Percentiles rank a stretch among this genome's conserved stretches.
Conservation (phyloP, 2,888 invertebrate genomes). For the Apamea monoglypha region DNA sequence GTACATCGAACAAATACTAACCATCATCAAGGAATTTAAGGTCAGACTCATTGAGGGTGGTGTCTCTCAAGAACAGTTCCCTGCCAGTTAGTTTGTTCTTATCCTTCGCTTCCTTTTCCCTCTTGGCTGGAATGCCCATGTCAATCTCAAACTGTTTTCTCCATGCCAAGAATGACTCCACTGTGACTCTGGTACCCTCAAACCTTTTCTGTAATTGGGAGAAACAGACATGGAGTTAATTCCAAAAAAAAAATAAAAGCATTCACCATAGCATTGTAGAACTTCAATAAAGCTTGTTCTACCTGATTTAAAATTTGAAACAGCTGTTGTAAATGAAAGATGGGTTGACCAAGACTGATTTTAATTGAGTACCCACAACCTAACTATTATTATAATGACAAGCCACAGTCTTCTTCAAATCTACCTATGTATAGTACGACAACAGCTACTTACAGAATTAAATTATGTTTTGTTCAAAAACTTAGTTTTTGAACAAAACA, state of each 20-base stretch:
- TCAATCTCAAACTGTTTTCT: conserved; percentile 98
- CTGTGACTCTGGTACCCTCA: conserved; percentile 98
- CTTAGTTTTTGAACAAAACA: background rate
- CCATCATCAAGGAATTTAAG: conserved; percentile 98
- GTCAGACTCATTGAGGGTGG: conserved; percentile 98
- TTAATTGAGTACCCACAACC: too few species aligned
- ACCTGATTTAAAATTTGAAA: background rate
- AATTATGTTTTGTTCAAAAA: too few species aligned
- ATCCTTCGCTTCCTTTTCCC: conserved; percentile 93
- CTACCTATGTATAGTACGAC: too few species aligned
- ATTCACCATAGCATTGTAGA: background rate
- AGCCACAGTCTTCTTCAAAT: too few species aligned
- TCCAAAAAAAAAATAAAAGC: background rate
- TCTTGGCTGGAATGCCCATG: conserved; percentile 93
- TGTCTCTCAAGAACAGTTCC: conserved; percentile 98
- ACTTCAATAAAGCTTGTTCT: background rate
- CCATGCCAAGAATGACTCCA: conserved; percentile 99
- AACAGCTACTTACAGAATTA: too few species aligned
- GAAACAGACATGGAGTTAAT: background rate
- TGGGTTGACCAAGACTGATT: too few species aligned
- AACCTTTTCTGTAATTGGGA: conserved; percentile 93
- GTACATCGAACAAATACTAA: conserved; percentile 69
- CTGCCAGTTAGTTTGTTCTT: conserved; percentile 97
- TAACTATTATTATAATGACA: too few species aligned
- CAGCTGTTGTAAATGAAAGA: too few species aligned